Base-by-base conservation (phyloP, 2,888 invertebrate species). In the Ceraclea dissimilis region DNA sequence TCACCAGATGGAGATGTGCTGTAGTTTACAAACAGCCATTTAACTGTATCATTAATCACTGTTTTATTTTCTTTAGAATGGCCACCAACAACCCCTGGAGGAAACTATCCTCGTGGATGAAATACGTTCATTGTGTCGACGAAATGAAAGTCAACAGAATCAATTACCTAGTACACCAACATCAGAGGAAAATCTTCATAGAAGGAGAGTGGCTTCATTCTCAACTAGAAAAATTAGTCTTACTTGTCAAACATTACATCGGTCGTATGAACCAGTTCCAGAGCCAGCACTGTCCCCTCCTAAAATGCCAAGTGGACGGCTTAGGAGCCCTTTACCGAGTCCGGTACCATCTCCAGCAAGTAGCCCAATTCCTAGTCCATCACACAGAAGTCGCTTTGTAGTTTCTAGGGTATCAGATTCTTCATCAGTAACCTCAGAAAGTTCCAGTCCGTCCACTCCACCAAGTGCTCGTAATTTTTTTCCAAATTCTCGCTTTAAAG, bases 141-240 rank as follows among this genome's bases (percentile, higher is more conserved):
- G 82, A 47, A 86, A 86, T 70, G 80, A 80, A 65, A 69, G 72
- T 2, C 70, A 75, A 64, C 67, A 31, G 17, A 48, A 17, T 5
- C 33, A 31, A n/a, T 8, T 22, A 52, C 49, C 51, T n/a, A 22
- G 51, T 8, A 49, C 53, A 4, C 54, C 56, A 2, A 33, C 47
- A 5, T 50, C 52, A 11, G 60, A 60, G 16, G 59, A 56, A 49
- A 54, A 54, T 21, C 58, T 51, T 8, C 56, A 57, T 47, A 49
- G 58, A 13, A 46, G 52, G n/a, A 47, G 61, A 5, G 55, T 49
- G 2, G 51, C 61, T 2, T 60, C 60, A n/a, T 58, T 58, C 2
- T 52, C 59, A 50, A 78, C 79, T 60, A 73, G 87, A 64, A 86
- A 86, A 74, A 86, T 86, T 66, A 86, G 86, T 64, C 78, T 87